Base-by-base conservation (phyloP, 2,113 vertebrate genomes). In the Nothobranchius furzeri region DNA sequence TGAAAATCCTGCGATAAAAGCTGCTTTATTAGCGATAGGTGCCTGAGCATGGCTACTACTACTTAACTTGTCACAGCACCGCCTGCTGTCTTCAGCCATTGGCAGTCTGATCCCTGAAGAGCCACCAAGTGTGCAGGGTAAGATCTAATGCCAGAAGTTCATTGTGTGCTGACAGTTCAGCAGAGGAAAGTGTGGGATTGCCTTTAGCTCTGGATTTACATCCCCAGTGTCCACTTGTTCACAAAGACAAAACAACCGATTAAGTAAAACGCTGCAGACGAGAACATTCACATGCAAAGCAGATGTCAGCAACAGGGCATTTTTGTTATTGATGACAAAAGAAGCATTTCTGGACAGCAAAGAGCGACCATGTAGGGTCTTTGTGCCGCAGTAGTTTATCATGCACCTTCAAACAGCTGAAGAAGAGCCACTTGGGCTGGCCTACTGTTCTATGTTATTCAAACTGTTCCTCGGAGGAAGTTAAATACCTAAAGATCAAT, bases 161-260 rank as follows among this genome's bases (percentile, higher is more conserved):
- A 90, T 84, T 88, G 81, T 75, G 81, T 73, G 60, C 81, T 78
- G 82, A 85, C 84, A 80, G 75, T 51, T 60, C 75, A 61, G 81
- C 57, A 87, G 62, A 62, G 79, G 85, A 90, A 80, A 74, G 76
- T 73, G 70, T 30, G 37, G 37, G 63, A 48, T 74, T 64, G 76
- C 81, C 81, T 86, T 69, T 47, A 72, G 70, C 85, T 83, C 84
- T 58, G 83, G 75, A 79, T 87, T 87, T 78, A 86, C 83, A 79
- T 87, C 70, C 62, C 81, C 68, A 71, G 77, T 77, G 75, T 73
- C 64, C 84, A 68, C 70, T 78, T 68, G 76, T 74, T 76, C 75
- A 86, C 62, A 72, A 76, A 76, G 73, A 81, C 69, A 84, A 85
- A 84, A 86, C 78, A 82, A 63, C 84, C 87, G 92, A 89, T 92